Base-by-base conservation (phyloP, 2,113 vertebrate species). In the Vireo altiloquus region DNA sequence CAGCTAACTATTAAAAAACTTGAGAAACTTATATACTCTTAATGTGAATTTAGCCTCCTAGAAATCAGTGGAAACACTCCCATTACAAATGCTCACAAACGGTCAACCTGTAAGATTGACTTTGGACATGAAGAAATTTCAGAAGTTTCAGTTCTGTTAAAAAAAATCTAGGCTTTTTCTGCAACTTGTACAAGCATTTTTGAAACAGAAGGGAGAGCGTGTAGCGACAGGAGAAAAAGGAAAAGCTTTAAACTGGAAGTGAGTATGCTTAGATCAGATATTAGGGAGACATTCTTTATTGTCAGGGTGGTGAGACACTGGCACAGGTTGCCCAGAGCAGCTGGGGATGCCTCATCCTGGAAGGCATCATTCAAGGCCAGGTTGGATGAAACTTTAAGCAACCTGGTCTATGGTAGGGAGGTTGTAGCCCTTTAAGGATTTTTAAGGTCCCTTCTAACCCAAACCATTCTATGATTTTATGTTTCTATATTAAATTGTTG, bases 121-220 rank as follows among this genome's bases (percentile, higher is more conserved):
- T 87, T 66, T 40, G 15, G 10, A 53, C 7, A 8, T 42, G 11
- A 78, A 16, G 33, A 57, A 74, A 59, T 63, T 17, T n/a, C 10
- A 9, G 57, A 78, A 24, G 4, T 66, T 79, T 50, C 30, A 52
- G 5, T 7, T 74, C 39, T 61, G 39, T 39, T 39, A 39, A 33
- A 94, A 57, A 54, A 35, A 57, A 57, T 13, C 5, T 11, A 50
- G 52, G 31, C 13, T 49, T 75, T 63, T 49, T 24, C 30, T 75
- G 30, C n/a, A n/a, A 30, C 15, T 23, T 56, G 12, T 30, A n/a
- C 19, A 40, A 30, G 14, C 0, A 0, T n/a, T 33, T 74, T 56
- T 65, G 50, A 46, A 74, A 23, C 19, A 49, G 30, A 49, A n/a
- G 35, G 31, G 24, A 20, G 24, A 56, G 28, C 15, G 8, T 18